phyloP scores from a whole-genome alignment of 2,888 invertebrate species.

The Chalcosyrphus nemorum region DNA sequence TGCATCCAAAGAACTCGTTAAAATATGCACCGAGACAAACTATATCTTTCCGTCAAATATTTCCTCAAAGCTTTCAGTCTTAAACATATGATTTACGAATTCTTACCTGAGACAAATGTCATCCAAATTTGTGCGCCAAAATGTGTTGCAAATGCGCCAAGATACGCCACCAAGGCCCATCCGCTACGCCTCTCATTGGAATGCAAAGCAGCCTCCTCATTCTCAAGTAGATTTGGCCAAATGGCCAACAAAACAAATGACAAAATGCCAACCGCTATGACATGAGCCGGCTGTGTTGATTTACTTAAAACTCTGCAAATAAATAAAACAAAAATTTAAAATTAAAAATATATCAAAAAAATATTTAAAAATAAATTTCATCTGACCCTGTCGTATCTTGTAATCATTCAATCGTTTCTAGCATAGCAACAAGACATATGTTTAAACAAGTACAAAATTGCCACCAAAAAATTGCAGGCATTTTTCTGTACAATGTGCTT shows the following conservation, averaged over 20 bases:
- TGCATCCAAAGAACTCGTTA: too few species aligned
- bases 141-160: conserved; percentile 90
- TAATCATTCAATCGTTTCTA: conserved; percentile 15
- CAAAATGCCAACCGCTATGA: conserved; percentile 85
- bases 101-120: conserved; percentile 92
- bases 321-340: conserved; percentile 73
- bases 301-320: conserved; percentile 86
- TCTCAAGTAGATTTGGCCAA: conserved; percentile 82
- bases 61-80: background rate
- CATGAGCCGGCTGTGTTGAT: conserved; percentile 91
- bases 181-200: conserved; percentile 65
- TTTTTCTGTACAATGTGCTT: background rate
- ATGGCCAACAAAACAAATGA: conserved; percentile 84
- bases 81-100: background rate
- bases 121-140: conserved; percentile 96
- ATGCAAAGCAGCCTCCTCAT: conserved; percentile 60
- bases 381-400: conserved; percentile 52
- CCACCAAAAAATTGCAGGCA: background rate
- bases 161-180: conserved; percentile 85
- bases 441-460: background rate
- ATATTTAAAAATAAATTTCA: conserved; percentile 32
- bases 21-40: too few species aligned
- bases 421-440: conserved; percentile 40
- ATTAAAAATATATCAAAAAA: conserved; percentile 13
- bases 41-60: background rate